These are phyloP conservation scores for Bacillus rossius DNA, from an alignment of 1,140 invertebrate genomes.

Conservation along the genomic window DNA sequence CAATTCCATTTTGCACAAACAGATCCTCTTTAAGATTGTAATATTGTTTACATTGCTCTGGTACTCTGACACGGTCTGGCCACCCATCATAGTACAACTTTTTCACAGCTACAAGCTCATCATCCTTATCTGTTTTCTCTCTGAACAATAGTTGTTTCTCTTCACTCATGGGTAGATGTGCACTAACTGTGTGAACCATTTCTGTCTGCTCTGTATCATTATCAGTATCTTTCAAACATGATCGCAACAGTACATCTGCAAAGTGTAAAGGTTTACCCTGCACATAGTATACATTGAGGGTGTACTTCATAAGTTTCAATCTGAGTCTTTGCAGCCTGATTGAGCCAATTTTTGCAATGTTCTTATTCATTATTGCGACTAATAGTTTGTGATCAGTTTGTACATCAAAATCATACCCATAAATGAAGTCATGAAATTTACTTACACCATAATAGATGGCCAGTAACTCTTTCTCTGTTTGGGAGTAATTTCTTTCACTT, in stretches of 20 bases:
- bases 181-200: too few species aligned
- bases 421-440: conserved; percentile 34
- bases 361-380: conserved; percentile 26
- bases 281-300: conserved; percentile 29
- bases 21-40: conserved; percentile 27
- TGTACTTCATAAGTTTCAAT: conserved; percentile 37
- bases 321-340: conserved; percentile 38
- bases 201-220: too few species aligned
- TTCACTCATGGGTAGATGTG: too few species aligned
- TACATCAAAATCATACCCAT: conserved; percentile 26
- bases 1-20: conserved; percentile 24
- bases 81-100: conserved; percentile 9
- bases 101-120: too few species aligned
- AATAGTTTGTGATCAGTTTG: conserved; percentile 40
- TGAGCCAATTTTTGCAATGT: conserved; percentile 19
- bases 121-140: too few species aligned
- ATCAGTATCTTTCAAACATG: conserved; percentile 16
- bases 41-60: conserved; percentile 13
- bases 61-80: conserved; percentile 15
- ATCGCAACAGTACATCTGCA: conserved; percentile 40
- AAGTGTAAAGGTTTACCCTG: conserved; percentile 41
- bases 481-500: conserved; percentile 30
- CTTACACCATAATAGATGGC: conserved; percentile 27
- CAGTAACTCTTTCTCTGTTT: conserved; percentile 36
- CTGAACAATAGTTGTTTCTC: too few species aligned